Evolutionary conservation across 2,888 invertebrate genomes (phyloP), one percentile per base, ranked within the genome.

Genomic region (Hipparchia semele): DNA sequence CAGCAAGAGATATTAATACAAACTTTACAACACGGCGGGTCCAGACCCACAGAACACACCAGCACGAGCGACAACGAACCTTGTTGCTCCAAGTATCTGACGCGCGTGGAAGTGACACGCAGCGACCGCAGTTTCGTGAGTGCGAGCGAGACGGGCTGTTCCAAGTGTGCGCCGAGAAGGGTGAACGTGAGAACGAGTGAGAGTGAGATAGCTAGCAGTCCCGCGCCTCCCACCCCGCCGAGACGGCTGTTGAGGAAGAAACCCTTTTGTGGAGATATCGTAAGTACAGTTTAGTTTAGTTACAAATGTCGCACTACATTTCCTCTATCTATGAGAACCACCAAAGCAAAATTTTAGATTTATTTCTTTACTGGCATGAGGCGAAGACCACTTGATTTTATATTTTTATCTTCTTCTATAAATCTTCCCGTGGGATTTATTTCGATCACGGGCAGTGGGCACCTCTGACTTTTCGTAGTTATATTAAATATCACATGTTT

Each of bases 141-240:
- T 12, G 61, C 62, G 68, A 80, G 78, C 53, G 80, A 80, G 71
- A 78, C 74, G 64, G 70, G 80, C 61, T 83, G 79, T 68, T 77
- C 73, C 12, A 75, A 73, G 4, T 80, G 64, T 76, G 76, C 67
- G 73, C 71, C 72, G 72, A 79, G 80, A 68, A 77, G 76, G 62
- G 70, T 54, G 45, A n/a, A 71, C 8, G 73, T 71, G 54, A 39
- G 64, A 71, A 80, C 77, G 71, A 84, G 82, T 72, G 88, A 81
- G 81, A 82, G 82, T 75, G 84, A 80, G 61, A 73, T 70, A 49
- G 75, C 83, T 7, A 83, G 84, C 86, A 81, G 84, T 61, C 83
- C 86, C 6, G 74, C 84, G 6, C 82, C 85, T 61, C 86, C 89
- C 6, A 82, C 81, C 23, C 87, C 87, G 12, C 87, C 87, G 8